Evolutionary conservation across 2,113 vertebrate species (phyloP).

Genomic region (Ptilorrhoa leucosticta): DNA sequence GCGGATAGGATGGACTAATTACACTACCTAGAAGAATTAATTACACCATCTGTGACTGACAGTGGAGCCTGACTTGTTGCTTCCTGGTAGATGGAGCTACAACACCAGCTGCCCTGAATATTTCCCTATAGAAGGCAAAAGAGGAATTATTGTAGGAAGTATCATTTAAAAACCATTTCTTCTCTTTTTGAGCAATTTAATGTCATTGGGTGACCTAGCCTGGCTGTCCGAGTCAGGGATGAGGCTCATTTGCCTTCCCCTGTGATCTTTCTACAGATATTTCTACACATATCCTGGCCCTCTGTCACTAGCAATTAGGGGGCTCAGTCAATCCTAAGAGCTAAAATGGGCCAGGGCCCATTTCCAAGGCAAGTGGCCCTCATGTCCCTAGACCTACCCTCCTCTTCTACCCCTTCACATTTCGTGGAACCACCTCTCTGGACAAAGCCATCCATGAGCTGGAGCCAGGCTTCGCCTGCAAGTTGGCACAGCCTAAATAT

Average conservation of each 20-base stretch:
- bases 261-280: not conserved
- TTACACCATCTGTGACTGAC: slow-evolving; percentile 72
- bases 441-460: not conserved
- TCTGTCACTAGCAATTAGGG: not conserved
- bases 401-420: not conserved
- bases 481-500: not conserved
- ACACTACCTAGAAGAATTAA: slow-evolving; percentile 70
- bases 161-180: not conserved
- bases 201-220: not conserved
- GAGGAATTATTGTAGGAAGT: slow-evolving; percentile 5
- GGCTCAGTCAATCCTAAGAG: not conserved
- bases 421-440: not conserved
- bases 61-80: slow-evolving; percentile 49
- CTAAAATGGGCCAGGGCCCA: not conserved
- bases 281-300: not conserved
- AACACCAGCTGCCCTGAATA: slow-evolving; percentile 39
- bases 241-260: not conserved
- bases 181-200: slow-evolving; percentile 39
- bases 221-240: not conserved
- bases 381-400: not conserved
- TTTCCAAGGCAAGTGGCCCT: not conserved
- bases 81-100: slow-evolving; percentile 61
- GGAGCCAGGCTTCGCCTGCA: not conserved
- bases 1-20: slow-evolving; percentile 64
- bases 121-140: slow-evolving; percentile 3